Evolutionary conservation across 1,140 invertebrate species (phyloP), one percentile per base, ranked within the genome.

Genomic region (Orchesella cincta): DNA sequence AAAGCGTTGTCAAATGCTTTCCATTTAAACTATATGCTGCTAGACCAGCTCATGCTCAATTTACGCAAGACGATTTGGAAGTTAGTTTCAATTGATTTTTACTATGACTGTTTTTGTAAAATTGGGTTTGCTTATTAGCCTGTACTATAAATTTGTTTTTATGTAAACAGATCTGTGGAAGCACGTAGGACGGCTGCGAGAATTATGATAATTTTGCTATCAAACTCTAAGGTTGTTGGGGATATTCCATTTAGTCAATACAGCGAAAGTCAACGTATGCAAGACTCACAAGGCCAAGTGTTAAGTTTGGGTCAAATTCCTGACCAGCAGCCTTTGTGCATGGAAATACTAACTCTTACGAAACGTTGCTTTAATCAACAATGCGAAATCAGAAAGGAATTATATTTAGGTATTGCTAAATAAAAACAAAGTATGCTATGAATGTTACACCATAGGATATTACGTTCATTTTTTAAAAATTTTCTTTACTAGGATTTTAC

Each of bases 21-120:
- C 23, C 74, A 80, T 29, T 34, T 82, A 12, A 73, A 57, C 0
- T 62, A 33, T 29, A 78, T 34, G 57, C 76, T 82, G 0, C 33
- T 82, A 0, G 77, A 76, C 29, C 73, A 79, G 33, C 34, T 80
- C 1, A 8, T 82, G 28, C 74, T 80, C 23, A 73, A 78, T 33
- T 31, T 80, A 1, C 26, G 81, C 28, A 82, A 82, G 67, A 77
- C 70, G 12, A 62, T 81, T 73, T 81, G 76, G 76, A 81, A 80
- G 78, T 81, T 77, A 62, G 76, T 73, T 35, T n/a, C n/a, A n/a
- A n/a, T n/a, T n/a, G n/a, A n/a, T n/a, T n/a, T n/a, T n/a, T n/a
- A n/a, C n/a, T n/a, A n/a, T n/a, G n/a, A n/a, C n/a, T n/a, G n/a
- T n/a, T n/a, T n/a, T n/a, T n/a, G n/a, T n/a, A n/a, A n/a, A n/a